Evolutionary conservation across 2,113 vertebrate species (phyloP).

Genomic region (Perca fluviatilis): DNA sequence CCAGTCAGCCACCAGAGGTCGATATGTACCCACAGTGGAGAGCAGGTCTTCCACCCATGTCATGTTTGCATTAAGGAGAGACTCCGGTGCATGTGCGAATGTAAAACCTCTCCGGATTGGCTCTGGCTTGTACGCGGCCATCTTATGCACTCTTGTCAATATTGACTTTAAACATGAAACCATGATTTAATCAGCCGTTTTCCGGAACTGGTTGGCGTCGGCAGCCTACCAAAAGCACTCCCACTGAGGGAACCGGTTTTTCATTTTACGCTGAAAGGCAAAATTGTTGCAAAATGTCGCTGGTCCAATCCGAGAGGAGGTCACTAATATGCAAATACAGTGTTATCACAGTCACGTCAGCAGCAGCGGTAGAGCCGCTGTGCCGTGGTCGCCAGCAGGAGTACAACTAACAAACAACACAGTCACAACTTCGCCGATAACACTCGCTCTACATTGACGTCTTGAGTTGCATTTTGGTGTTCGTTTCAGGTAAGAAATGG

Average conservation of each 20-base stretch:
- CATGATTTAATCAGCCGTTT: slow-evolving; percentile 16
- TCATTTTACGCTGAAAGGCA: background rate
- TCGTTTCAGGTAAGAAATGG: slow-evolving; percentile 77
- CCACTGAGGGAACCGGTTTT: background rate
- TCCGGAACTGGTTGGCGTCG: background rate
- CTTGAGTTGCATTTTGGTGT: slow-evolving; percentile 37
- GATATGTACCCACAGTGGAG: slow-evolving; percentile 18
- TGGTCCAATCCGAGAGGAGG: slow-evolving; percentile 80
- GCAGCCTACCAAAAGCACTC: background rate
- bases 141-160: slow-evolving; percentile 81
- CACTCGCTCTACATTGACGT: slow-evolving; percentile 38
- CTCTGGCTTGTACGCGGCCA: slow-evolving; percentile 81
- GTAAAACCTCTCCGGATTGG: slow-evolving; percentile 84
- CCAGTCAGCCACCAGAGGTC: slow-evolving; percentile 70
- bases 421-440: slow-evolving; percentile 79
- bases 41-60: slow-evolving; percentile 37
- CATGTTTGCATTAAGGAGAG: slow-evolving; percentile 51
- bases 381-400: slow-evolving; percentile 83
- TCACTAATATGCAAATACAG: slow-evolving; percentile 83
- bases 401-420: slow-evolving; percentile 80
- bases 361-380: slow-evolving; percentile 80
- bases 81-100: slow-evolving; percentile 69
- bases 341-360: slow-evolving; percentile 84
- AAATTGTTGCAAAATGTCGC: slow-evolving; percentile 22
- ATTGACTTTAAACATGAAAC: slow-evolving; percentile 41